These are phyloP conservation scores for Eurosta solidaginis DNA, from an alignment of 1,140 invertebrate species.

Conservation along the genomic window DNA sequence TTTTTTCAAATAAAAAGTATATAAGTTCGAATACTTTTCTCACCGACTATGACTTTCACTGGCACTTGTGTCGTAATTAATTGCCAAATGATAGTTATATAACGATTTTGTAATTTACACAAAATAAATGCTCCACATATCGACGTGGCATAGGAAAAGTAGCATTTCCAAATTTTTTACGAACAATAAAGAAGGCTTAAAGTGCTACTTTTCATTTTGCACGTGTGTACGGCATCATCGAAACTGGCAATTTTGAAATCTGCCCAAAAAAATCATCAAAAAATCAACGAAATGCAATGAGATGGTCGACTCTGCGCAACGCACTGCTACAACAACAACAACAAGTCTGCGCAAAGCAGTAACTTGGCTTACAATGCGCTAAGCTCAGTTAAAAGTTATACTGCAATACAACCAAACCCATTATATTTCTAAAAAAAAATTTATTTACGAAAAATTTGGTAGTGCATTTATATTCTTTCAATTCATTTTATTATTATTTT, in stretches of 20 bases:
- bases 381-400: neutral
- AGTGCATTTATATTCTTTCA: neutral
- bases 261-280: no score
- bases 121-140: no score
- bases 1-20: neutral
- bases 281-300: neutral
- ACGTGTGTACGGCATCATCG: no score
- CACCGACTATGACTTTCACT: neutral
- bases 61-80: neutral
- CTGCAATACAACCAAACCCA: neutral
- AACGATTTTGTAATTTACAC: neutral
- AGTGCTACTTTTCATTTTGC: no score
- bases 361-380: neutral
- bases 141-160: no score
- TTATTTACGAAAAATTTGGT: neutral
- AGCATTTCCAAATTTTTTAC: no score
- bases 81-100: neutral
- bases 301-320: neutral
- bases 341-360: neutral
- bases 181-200: no score
- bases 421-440: neutral
- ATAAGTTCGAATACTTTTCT: neutral
- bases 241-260: no score
- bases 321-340: neutral
- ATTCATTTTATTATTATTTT: neutral